Percentiles rank a stretch among this genome's conserved stretches.
Conservation (phyloP, 2,797 vertebrate species). For the Brachyalestes nurse region DNA sequence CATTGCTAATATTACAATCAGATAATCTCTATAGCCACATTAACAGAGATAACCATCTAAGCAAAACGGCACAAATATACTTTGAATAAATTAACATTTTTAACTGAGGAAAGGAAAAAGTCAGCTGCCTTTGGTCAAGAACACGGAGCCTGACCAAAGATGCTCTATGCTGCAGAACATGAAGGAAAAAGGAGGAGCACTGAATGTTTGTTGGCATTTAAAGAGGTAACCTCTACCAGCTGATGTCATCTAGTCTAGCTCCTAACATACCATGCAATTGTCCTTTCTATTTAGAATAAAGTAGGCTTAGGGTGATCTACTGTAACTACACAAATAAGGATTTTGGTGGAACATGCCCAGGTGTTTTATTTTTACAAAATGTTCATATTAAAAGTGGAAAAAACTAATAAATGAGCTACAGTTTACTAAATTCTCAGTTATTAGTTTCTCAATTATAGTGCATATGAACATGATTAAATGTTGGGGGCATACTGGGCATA, state of each 20-base stretch:
- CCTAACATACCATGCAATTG: background rate
- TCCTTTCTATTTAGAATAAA: background rate
- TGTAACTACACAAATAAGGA: background rate
- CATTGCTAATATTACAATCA: constrained; percentile 39
- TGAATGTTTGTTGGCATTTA: background rate
- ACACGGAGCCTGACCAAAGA: background rate
- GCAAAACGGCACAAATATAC: constrained; percentile 29
- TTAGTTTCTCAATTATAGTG: too few species aligned
- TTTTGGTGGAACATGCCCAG: background rate
- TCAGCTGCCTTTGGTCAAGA: background rate
- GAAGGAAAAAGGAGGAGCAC: constrained; percentile 5
- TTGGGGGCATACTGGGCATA: too few species aligned
- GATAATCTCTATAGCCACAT: constrained; percentile 47
- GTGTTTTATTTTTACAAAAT: background rate
- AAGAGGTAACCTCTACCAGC: background rate
- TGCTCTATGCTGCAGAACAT: background rate
- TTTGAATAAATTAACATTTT: constrained; percentile 45
- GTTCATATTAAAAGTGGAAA: background rate
- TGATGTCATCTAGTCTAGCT: background rate
- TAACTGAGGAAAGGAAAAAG: background rate
- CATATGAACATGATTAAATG: too few species aligned
- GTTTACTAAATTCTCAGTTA: background rate
- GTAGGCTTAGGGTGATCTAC: background rate
- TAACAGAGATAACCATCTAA: constrained; percentile 39
- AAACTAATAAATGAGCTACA: background rate